Conservation (phyloP, 2,113 vertebrate genomes). For the Ochotona curzoniae region DNA sequence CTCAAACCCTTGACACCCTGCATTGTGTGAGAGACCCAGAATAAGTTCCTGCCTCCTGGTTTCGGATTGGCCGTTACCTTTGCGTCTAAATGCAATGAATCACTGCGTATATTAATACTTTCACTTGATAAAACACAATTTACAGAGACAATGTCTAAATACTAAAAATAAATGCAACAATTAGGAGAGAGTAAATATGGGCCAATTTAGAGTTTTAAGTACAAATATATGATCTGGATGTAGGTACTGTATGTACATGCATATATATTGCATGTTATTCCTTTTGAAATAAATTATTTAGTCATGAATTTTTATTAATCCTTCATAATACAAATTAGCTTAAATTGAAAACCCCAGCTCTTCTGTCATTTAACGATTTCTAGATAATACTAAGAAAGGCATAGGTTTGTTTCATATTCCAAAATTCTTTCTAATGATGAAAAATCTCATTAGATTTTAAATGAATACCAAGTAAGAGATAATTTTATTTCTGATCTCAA, state of each 20-base stretch:
- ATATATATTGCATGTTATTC: neutral
- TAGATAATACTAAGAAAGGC: neutral
- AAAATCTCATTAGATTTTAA: constrained; percentile 16
- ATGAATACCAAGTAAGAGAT: constrained; percentile 31
- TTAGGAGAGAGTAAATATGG: neutral
- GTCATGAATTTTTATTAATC: neutral
- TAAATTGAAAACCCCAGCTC: neutral
- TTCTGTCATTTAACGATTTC: neutral
- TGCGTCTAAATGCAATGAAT: neutral
- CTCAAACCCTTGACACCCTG: no score
- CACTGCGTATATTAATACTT: neutral
- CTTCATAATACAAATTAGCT: neutral
- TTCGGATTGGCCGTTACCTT: no score
- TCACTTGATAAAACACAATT: neutral
- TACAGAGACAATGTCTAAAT: neutral
- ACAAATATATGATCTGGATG: neutral
- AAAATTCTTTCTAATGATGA: neutral
- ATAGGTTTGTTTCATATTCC: neutral
- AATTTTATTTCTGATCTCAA: constrained; percentile 31
- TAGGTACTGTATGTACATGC: neutral
- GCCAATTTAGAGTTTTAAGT: no score
- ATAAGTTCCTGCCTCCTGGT: no score
- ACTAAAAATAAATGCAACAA: neutral
- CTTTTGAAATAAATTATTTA: neutral
- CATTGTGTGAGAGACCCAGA: no score